A percentile compares a stretch with the other conserved stretches of the same genome.
Evolutionary conservation across 2,797 vertebrate species (phyloP).

Genomic region (Selene dorsalis): DNA sequence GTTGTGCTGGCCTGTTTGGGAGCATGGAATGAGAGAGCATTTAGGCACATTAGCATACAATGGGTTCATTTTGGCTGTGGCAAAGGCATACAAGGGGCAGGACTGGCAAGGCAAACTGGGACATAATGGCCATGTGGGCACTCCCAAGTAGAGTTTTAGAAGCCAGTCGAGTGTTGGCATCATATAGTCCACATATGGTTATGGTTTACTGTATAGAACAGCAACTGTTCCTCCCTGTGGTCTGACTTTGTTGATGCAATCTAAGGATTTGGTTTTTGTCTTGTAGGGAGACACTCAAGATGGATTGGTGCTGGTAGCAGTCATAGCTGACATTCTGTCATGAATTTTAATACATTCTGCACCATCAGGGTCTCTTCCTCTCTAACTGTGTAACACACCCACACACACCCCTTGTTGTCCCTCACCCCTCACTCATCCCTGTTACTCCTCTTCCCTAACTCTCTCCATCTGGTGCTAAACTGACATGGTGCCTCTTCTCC

Average conservation of each 20-base stretch:
- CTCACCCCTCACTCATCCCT: conserved; percentile 52
- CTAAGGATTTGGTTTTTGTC: conserved; percentile 18
- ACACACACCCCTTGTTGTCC: conserved; percentile 38
- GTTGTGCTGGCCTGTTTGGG: conserved; percentile 59
- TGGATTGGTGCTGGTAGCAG: conserved; percentile 39
- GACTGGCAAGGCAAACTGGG: conserved; percentile 62
- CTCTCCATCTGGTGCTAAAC: conserved; percentile 77
- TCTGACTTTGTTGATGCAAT: conserved; percentile 42
- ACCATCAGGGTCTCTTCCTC: conserved; percentile 59
- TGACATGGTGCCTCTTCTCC: conserved; percentile 73
- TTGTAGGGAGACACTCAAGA: conserved; percentile 35
- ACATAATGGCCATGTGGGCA: conserved; percentile 60
- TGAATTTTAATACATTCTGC: conserved; percentile 67
- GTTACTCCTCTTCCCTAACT: conserved; percentile 62
- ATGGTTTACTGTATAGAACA: conserved; percentile 33
- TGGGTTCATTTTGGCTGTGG: conserved; percentile 70
- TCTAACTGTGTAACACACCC: conserved; percentile 30
- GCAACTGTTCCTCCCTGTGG: conserved; percentile 31
- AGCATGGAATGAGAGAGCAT: conserved; percentile 69
- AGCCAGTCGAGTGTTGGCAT: conserved; percentile 66
- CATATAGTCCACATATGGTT: conserved; percentile 26
- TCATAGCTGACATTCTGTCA: conserved; percentile 64
- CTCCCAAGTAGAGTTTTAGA: conserved; percentile 55
- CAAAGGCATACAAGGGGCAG: conserved; percentile 44
- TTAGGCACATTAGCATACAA: conserved; percentile 82